Conservation (phyloP, 2,113 vertebrate species). For the Sylvietta virens region DNA sequence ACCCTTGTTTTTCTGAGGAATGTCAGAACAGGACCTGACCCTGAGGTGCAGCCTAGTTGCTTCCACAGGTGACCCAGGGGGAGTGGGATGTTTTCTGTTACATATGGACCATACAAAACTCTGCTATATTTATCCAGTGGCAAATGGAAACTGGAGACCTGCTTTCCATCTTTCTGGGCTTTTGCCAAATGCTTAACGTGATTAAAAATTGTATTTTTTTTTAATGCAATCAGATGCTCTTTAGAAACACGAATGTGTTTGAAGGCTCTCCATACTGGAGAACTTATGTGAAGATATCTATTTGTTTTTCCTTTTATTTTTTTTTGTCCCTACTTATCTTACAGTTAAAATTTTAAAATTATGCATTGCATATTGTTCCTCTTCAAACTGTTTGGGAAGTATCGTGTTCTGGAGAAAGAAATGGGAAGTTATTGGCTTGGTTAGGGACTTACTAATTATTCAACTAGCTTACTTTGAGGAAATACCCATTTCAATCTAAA, state of each 20-base stretch:
- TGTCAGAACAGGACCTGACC: not conserved
- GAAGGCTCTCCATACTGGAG: not conserved
- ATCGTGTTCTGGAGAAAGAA: slow-evolving; percentile 24
- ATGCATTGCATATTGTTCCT: not conserved
- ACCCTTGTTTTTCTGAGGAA: not conserved
- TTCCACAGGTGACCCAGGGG: not conserved
- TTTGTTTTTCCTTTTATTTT: fast-evolving
- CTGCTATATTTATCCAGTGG: not conserved
- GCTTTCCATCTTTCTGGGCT: not conserved
- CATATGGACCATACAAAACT: not conserved
- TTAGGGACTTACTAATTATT: slow-evolving; percentile 17
- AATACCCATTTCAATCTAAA: slow-evolving; percentile 23
- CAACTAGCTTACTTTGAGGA: slow-evolving; percentile 41
- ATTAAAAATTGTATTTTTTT: not conserved
- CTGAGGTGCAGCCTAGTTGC: not conserved
- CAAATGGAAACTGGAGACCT: not conserved
- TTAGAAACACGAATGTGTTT: not conserved
- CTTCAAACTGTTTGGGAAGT: not conserved
- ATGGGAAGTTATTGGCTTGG: slow-evolving; percentile 21
- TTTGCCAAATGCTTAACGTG: not conserved
- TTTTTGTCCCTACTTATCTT: not conserved
- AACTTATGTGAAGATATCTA: not conserved
- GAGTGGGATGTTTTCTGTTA: not conserved
- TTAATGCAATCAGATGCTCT: not conserved
- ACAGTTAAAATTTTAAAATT: not conserved